These are phyloP conservation scores for Eupithecia exiguata DNA, from an alignment of 2,888 invertebrate genomes.

Conservation along the genomic window DNA sequence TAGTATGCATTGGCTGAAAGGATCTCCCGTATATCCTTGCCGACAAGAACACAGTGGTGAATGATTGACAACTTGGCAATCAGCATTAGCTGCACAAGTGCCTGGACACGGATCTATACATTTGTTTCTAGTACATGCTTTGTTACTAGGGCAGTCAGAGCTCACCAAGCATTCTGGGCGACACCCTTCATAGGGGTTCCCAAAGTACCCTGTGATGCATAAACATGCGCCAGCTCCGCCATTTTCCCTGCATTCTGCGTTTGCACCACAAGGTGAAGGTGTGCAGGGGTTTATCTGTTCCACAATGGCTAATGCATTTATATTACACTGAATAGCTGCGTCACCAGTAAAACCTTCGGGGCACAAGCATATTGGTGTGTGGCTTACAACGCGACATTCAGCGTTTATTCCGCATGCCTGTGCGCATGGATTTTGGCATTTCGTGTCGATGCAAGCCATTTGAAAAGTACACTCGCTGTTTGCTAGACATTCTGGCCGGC, in stretches of 20 bases:
- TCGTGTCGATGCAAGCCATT: conserved; percentile 89
- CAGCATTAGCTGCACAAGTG: conserved; percentile 89
- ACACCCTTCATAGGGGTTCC: conserved; percentile 92
- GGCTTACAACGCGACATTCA: conserved; percentile 90
- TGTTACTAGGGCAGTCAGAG: conserved; percentile 88
- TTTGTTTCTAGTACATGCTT: conserved; percentile 88
- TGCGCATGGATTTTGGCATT: conserved; percentile 90
- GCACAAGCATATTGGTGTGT: conserved; percentile 89
- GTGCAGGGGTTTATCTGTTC: conserved; percentile 81
- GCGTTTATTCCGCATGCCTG: conserved; percentile 89
- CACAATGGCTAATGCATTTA: conserved; percentile 52
- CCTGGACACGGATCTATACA: conserved; percentile 91
- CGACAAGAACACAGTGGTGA: conserved; percentile 87
- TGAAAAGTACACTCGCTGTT: conserved; percentile 88
- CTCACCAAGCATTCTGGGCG: conserved; percentile 89
- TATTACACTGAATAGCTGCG: conserved; percentile 87
- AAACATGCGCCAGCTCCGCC: conserved; percentile 86
- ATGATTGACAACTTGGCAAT: conserved; percentile 89
- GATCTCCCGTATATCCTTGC: conserved; percentile 88
- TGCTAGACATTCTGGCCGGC: conserved; percentile 88
- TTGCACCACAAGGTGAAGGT: conserved; percentile 86
- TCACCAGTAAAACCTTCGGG: conserved; percentile 88
- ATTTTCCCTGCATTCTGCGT: conserved; percentile 85
- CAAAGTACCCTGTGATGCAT: conserved; percentile 88
- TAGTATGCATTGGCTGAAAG: conserved; percentile 85